Base-by-base conservation (phyloP, 2,113 vertebrate species). In the Oreotrochilus melanogaster region DNA sequence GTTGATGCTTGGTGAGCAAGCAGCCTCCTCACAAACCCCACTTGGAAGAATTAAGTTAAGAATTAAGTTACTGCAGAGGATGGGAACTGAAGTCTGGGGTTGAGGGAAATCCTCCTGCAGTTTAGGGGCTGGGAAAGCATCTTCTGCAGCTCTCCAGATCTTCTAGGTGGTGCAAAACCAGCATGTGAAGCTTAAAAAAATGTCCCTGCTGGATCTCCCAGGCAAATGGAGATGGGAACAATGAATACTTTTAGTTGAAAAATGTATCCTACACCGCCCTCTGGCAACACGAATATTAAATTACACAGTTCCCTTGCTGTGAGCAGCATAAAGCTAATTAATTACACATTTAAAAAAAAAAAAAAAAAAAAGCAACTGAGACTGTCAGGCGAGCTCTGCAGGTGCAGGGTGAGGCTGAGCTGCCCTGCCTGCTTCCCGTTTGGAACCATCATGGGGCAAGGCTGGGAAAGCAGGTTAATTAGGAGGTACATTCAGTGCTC, bases 181-280 rank as follows among this genome's bases (percentile, higher is more conserved):
- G 61, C 13, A 1, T 0, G 0, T 9, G 31, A 48, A 50, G 31
- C n/a, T 37, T 6, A 8, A 22, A 58, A 30, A 10, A 69, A 48
- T 4, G 7, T 4, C 42, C 35, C 58, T 57, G 58, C 67, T 72
- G 62, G 22, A 23, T 43, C 54, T 18, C 43, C 28, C 64, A 2
- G 25, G 33, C 54, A 54, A 43, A n/a, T 0, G 2, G 23, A 28
- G 28, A 66, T 58, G 51, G 69, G 50, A 35, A 37, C 61, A 65
- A 91, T 7, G 1, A 21, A 76, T 9, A 39, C 39, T 39, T 39
- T 39, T 13, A 54, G 53, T 82, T 79, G 27, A 37, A 70, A 91
- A 70, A 37, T 23, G 25, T 25, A 61, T 70, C 65, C 35, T 33
- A 71, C 73, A 19, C 94, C 8, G 23, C 86, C 89, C 93, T 81